Evolutionary conservation across 2,888 invertebrate genomes (phyloP).

Genomic region (Ophion ventricosus): DNA sequence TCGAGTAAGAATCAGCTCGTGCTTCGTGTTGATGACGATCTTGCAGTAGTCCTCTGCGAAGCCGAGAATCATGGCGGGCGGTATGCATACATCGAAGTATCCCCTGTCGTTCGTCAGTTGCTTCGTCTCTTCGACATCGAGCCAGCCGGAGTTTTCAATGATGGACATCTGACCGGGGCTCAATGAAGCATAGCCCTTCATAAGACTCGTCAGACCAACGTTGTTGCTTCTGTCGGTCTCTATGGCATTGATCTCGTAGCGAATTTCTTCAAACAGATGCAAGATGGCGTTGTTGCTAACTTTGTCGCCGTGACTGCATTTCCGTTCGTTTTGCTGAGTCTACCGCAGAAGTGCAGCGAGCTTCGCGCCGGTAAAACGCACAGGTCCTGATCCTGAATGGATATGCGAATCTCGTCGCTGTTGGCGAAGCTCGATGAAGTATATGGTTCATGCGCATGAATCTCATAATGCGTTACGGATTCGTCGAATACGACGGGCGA

Average conservation of each 20-base stretch:
- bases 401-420: constrained; percentile 62
- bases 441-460: constrained; percentile 58
- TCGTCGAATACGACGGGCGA: constrained; percentile 52
- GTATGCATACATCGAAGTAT: constrained; percentile 72
- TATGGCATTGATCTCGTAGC: constrained; percentile 11
- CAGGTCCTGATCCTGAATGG: constrained; percentile 59
- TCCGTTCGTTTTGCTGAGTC: too few species aligned
- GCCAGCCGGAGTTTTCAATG: constrained; percentile 28
- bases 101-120: constrained; percentile 62
- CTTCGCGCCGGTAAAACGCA: constrained; percentile 57
- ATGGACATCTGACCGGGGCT: constrained; percentile 28
- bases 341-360: constrained; percentile 59
- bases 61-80: constrained; percentile 70
- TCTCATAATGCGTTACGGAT: constrained; percentile 55
- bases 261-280: constrained; percentile 16
- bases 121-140: not conserved
- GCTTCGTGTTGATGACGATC: constrained; percentile 12
- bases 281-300: too few species aligned
- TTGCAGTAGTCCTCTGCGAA: constrained; percentile 66
- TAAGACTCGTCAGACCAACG: constrained; percentile 27
- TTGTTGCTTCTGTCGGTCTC: constrained; percentile 22
- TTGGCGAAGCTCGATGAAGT: constrained; percentile 55
- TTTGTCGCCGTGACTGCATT: too few species aligned
- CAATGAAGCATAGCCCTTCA: constrained; percentile 40
- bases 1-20: too few species aligned